A percentile compares a stretch with the other conserved stretches of the same genome.
phyloP scores from a whole-genome alignment of 2,888 invertebrate species.

The Chrysopilus asiliformis region DNA sequence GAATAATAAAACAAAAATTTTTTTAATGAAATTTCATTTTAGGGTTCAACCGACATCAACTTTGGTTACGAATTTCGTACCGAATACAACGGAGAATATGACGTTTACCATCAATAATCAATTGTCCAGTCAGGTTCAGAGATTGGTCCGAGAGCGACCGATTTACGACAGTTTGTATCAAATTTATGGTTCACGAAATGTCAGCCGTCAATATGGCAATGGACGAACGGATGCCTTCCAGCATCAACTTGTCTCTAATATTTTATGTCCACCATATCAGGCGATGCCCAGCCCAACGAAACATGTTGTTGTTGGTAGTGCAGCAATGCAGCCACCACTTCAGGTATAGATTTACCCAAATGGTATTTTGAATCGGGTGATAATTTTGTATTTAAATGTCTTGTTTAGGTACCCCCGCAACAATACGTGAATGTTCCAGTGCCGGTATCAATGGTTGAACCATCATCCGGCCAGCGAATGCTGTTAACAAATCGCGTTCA shows the following conservation, averaged over 20 bases:
- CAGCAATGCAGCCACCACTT: constrained; percentile 37
- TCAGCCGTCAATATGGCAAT: constrained; percentile 52
- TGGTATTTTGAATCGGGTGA: no score
- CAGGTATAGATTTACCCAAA: constrained; percentile 25
- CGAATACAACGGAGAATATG: constrained; percentile 67
- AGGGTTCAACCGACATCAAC: constrained; percentile 43
- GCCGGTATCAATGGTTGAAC: constrained; percentile 87
- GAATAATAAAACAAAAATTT: not conserved
- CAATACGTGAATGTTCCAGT: constrained; percentile 57
- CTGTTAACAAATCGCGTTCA: constrained; percentile 45
- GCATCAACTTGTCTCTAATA: constrained; percentile 86
- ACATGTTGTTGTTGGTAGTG: constrained; percentile 42
- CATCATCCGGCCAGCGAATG: constrained; percentile 67
- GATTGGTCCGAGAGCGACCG: constrained; percentile 55
- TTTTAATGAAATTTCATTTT: constrained; percentile 2
- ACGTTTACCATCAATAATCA: constrained; percentile 92
- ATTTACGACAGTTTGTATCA: constrained; percentile 57
- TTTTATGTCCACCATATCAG: constrained; percentile 84
- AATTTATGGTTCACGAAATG: constrained; percentile 52
- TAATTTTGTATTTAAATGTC: no score
- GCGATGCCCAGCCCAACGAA: constrained; percentile 54
- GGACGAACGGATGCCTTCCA: constrained; percentile 72
- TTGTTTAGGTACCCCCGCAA: constrained; percentile 66
- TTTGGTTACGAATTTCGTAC: constrained; percentile 61
- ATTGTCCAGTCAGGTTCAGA: constrained; percentile 57